A percentile compares a stretch with the other conserved stretches of the same genome.
These are phyloP conservation scores for Machaerirhynchus nigripectus DNA, from an alignment of 2,113 vertebrate species.

Conservation along the genomic window DNA sequence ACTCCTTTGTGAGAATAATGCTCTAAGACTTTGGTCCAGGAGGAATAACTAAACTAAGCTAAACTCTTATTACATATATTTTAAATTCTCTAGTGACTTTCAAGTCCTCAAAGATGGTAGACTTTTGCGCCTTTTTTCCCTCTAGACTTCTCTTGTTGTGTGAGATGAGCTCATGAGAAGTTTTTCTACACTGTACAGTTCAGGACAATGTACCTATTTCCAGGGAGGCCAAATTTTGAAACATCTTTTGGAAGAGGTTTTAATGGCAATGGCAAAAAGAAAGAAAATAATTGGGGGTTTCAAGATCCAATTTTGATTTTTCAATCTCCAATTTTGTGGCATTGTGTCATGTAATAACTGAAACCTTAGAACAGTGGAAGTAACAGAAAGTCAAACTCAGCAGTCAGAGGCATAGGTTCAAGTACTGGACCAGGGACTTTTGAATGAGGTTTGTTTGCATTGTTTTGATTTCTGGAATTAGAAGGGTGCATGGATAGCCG, in stretches of 20 bases:
- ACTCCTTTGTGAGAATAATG: background rate
- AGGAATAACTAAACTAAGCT: background rate
- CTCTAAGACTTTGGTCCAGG: background rate
- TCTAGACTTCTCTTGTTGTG: background rate
- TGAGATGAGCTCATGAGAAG: background rate
- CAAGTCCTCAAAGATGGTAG: background rate
- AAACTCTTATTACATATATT: background rate
- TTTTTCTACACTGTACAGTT: background rate
- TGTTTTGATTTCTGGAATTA: background rate
- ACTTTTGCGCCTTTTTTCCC: background rate
- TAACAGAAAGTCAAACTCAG: background rate
- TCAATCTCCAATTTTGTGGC: background rate
- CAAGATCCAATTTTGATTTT: background rate
- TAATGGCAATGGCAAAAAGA: background rate
- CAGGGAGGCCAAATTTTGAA: background rate
- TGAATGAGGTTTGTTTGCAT: background rate
- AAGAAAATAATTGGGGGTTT: background rate
- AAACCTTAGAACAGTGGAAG: background rate
- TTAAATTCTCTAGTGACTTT: background rate
- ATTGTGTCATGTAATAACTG: accelerated
- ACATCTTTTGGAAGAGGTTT: background rate
- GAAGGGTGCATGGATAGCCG: background rate
- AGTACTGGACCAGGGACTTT: background rate
- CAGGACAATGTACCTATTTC: background rate
- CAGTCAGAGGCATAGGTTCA: background rate